Base-by-base conservation (phyloP, 2,797 vertebrate species). In the Lophotriccus pileatus region DNA sequence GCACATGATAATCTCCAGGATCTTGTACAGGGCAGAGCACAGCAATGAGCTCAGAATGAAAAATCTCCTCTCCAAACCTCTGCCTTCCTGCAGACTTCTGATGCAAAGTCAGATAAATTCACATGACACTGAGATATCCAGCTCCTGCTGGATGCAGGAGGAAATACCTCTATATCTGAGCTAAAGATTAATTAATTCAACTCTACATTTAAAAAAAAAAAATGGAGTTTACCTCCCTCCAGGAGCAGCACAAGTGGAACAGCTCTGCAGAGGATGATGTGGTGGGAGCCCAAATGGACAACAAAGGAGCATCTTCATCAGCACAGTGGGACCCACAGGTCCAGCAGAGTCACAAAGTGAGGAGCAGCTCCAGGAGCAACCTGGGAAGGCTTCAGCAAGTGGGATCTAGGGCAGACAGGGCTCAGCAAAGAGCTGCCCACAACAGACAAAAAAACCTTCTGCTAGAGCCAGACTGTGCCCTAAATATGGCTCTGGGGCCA, bases 401-500 rank as follows among this genome's bases (percentile, higher is more conserved):
- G 2, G 7, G 11, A 44, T 5, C 5, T 22, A 21, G 4, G 0
- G 4, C 19, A 58, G 4, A 28, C 0, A 17, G 4, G 1, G 2
- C 21, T 18, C 3, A 73, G 7, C 16, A 52, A 25, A 37, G 1
- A 78, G 1, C 16, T 37, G 4, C 23, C 28, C 9, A 7, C 28
- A 37, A 6, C 22, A 39, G 3, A 12, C 3, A n/a, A 9, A 19
- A 16, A 27, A 14, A 0, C 0, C 9, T 6, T 1, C 0, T 0
- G 0, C 0, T 2, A 7, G 4, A 3, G 0, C 0, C 49, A 28
- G 9, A 2, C 23, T 59, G 14, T 80, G 46, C 34, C 64, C 16
- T 74, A 64, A 84, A 69, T 39, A 6, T 14, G 22, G 34, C 32
- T 52, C 14, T 2, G 4, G 49, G 23, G n/a, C 4, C 37, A 15